These are phyloP conservation scores for Idaea dimidiata DNA, from an alignment of 2,888 invertebrate genomes.

Conservation along the genomic window DNA sequence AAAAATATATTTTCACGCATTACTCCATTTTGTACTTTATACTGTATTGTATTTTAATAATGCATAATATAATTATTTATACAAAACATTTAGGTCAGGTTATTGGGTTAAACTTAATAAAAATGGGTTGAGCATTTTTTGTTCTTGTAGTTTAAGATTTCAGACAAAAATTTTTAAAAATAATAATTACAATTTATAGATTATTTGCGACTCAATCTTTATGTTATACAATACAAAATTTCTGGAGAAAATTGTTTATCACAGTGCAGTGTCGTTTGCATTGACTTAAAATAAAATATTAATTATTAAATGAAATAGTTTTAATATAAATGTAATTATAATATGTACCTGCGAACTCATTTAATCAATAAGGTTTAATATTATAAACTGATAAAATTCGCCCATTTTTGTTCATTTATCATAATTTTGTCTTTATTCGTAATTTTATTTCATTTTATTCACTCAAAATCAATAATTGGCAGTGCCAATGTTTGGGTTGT, in stretches of 20 bases:
- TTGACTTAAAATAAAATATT: not conserved
- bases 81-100: not conserved
- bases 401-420: not conserved
- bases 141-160: not conserved
- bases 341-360: not conserved
- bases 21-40: not conserved
- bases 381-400: not conserved
- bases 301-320: conserved; percentile 2
- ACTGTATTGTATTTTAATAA: not conserved
- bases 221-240: not conserved
- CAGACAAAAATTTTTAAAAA: not conserved
- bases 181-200: not conserved
- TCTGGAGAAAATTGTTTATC: not conserved
- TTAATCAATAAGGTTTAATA: not conserved
- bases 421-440: not conserved
- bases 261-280: not conserved
- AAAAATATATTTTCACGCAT: conserved; percentile 2
- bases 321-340: not conserved
- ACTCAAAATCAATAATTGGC: not conserved
- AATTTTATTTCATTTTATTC: not conserved
- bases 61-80: not conserved
- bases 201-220: not conserved
- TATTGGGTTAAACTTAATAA: not conserved
- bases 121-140: not conserved
- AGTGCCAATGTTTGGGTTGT: not conserved